Evolutionary conservation across 2,113 vertebrate genomes (phyloP).

Genomic region (Strigops habroptila): DNA sequence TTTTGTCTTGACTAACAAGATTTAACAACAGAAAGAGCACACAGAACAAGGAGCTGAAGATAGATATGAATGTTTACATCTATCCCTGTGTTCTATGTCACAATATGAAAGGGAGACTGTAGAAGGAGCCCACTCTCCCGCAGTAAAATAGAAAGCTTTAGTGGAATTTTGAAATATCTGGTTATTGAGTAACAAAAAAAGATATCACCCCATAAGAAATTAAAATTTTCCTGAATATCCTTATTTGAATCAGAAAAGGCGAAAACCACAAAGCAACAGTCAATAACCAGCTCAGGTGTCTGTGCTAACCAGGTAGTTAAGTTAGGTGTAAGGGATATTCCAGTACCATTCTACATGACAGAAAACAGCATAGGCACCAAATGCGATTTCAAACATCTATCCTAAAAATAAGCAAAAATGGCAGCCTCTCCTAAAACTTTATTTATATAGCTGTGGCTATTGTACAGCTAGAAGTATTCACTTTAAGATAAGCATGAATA

Average conservation of each 20-base stretch:
- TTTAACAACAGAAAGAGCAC: not conserved
- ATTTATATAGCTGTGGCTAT: not conserved
- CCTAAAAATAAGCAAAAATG: not conserved
- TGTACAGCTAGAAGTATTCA: not conserved
- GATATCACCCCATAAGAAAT: not conserved
- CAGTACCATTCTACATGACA: not conserved
- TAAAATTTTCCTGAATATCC: not conserved
- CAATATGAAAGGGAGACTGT: not conserved
- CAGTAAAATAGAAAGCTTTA: not conserved
- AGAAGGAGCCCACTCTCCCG: not conserved
- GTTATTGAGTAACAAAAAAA: not conserved
- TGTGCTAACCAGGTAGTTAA: not conserved
- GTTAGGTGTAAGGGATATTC: too few relatives aligned
- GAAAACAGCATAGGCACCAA: not conserved
- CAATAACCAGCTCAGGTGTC: not conserved
- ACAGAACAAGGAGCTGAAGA: not conserved
- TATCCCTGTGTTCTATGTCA: not conserved
- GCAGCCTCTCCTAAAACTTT: not conserved
- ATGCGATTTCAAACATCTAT: not conserved
- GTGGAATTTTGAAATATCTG: not conserved
- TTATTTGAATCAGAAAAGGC: not conserved
- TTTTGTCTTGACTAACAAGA: not conserved
- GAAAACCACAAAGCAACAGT: not conserved
- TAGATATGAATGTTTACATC: not conserved
- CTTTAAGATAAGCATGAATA: not conserved